Evolutionary conservation across 64 coral and sea anemone species (phyloP).

Genomic region (Anthopleura sola): DNA sequence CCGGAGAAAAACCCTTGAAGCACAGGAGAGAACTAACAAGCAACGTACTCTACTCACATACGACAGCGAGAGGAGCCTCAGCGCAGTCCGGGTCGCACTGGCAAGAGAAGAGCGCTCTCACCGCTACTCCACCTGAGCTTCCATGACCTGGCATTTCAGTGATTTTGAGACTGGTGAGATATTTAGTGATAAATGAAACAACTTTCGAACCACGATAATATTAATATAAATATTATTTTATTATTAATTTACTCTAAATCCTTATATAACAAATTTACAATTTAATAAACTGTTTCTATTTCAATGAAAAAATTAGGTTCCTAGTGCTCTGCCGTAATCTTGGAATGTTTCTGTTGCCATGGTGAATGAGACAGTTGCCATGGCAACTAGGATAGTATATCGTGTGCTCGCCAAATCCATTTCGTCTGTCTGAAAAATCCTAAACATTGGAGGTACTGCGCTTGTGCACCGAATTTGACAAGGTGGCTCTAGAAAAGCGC

Average conservation of each 20-base stretch:
- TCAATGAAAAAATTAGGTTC: neutral
- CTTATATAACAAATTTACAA: conserved; percentile 30
- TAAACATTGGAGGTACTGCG: neutral
- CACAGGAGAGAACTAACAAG: no score
- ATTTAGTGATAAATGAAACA: no score
- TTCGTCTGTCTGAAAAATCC: neutral
- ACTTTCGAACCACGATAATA: neutral
- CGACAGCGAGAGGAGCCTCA: no score
- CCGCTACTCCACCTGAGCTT: no score
- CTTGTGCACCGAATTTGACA: neutral
- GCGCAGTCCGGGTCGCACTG: no score
- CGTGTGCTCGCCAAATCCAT: neutral
- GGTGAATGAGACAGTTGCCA: conserved; percentile 2
- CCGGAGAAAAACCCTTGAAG: no score
- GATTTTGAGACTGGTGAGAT: no score
- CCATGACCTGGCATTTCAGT: no score
- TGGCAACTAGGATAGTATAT: neutral
- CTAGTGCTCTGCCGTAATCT: neutral
- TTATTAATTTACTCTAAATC: conserved; percentile 32
- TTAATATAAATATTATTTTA: conserved; percentile 14
- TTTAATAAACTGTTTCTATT: conserved; percentile 25
- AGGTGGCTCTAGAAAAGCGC: neutral
- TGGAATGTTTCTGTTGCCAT: neutral
- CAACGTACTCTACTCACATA: no score
- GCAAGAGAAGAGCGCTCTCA: no score